Conservation (phyloP, 2,797 vertebrate genomes). For the Rallus crepitans region DNA sequence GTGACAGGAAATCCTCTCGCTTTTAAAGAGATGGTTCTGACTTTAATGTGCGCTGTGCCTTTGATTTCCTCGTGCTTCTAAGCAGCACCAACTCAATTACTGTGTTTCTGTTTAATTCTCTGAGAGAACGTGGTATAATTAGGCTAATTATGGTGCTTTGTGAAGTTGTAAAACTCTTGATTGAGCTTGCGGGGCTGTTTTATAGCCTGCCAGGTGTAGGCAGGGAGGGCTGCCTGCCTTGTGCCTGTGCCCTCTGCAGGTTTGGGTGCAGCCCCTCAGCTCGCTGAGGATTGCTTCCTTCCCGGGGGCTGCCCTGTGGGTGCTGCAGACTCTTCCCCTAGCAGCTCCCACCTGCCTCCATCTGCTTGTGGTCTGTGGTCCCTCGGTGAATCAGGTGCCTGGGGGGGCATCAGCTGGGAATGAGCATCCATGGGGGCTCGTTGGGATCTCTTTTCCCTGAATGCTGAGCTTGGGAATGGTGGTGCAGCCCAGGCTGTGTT, state of each 20-base stretch:
- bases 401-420: not conserved
- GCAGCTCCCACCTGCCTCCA: not conserved
- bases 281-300: not conserved
- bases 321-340: not conserved
- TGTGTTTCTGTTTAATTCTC: conserved; percentile 60
- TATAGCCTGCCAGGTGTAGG: conserved; percentile 56
- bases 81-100: conserved; percentile 52
- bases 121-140: conserved; percentile 57
- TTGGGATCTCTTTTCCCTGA: not conserved
- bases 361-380: not conserved
- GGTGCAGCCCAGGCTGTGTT: not conserved
- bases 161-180: conserved; percentile 66
- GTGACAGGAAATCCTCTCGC: conserved; percentile 63
- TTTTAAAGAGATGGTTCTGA: conserved; percentile 67
- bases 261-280: conserved; percentile 1
- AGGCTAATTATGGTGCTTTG: conserved; percentile 66
- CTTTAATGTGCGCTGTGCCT: conserved; percentile 49
- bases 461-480: not conserved
- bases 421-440: rapidly evolving
- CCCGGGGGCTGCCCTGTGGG: not conserved
- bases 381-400: not conserved
- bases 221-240: conserved; percentile 3
- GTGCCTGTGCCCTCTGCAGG: not conserved
- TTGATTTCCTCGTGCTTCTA: conserved; percentile 59
- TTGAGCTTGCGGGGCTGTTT: conserved; percentile 54